Evolutionary conservation across 2,113 vertebrate genomes (phyloP).

Genomic region (Nettapus auritus): DNA sequence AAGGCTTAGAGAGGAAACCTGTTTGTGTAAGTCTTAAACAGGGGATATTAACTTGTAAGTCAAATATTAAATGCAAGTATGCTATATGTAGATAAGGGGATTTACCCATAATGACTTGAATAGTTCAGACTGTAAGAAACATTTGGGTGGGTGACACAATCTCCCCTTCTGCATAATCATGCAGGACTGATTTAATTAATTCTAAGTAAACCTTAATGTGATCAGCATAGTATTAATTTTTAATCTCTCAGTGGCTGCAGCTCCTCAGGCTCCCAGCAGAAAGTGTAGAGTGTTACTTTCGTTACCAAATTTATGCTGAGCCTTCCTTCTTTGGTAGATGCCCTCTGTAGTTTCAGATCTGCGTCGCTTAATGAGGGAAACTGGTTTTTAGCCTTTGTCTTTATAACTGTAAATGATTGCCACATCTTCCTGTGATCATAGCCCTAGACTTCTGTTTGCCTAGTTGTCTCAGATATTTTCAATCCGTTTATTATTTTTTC

Average conservation of each 20-base stretch:
- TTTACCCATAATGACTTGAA: constrained; percentile 37
- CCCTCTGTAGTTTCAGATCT: neutral
- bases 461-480: constrained; percentile 63
- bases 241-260: constrained; percentile 37
- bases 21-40: neutral
- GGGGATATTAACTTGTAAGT: neutral
- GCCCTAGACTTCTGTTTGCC: constrained; percentile 58
- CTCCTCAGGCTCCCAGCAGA: constrained; percentile 40
- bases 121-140: constrained; percentile 11
- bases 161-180: constrained; percentile 3
- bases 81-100: constrained; percentile 51
- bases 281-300: neutral
- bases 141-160: constrained; percentile 7
- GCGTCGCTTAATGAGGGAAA: constrained; percentile 14
- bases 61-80: constrained; percentile 2
- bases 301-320: constrained; percentile 36
- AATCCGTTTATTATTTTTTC: constrained; percentile 64
- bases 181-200: constrained; percentile 56
- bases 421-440: constrained; percentile 30
- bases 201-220: constrained; percentile 57
- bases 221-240: constrained; percentile 60
- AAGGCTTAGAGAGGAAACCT: neutral
- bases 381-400: constrained; percentile 40
- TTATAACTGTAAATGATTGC: constrained; percentile 13
- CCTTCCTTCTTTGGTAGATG: constrained; percentile 12